Conservation (phyloP, 1,140 invertebrate species). For the Ceratina australensis region DNA sequence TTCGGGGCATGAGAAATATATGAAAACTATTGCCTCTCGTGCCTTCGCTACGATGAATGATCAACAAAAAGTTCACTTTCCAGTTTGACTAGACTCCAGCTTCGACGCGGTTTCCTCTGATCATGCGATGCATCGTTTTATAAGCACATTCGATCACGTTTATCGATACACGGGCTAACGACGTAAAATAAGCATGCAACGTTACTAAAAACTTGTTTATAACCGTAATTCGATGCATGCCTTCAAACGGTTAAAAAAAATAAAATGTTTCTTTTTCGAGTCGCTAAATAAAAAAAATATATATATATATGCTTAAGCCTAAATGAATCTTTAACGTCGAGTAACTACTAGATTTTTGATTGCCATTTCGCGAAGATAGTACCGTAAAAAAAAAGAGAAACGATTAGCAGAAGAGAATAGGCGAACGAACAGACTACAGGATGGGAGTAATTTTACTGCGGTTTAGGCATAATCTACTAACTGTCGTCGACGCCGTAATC, state of each 20-base stretch:
- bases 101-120: not conserved
- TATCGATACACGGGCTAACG: not conserved
- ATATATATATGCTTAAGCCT: slow-evolving; percentile 9
- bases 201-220: not conserved
- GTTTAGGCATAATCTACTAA: not conserved
- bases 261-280: not conserved
- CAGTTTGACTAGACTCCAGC: slow-evolving; percentile 41
- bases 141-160: slow-evolving; percentile 20
- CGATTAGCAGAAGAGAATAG: not conserved
- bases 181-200: slow-evolving; percentile 22
- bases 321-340: slow-evolving; percentile 18
- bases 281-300: too few relatives aligned
- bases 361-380: not conserved
- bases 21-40: slow-evolving; percentile 6
- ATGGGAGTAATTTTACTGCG: not conserved
- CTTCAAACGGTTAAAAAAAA: not conserved
- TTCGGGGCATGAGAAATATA: not conserved
- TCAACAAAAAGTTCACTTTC: slow-evolving; percentile 7
- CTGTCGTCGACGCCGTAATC: not conserved
- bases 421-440: not conserved
- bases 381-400: not conserved
- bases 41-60: not conserved
- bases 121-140: not conserved
- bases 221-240: not conserved
- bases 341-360: slow-evolving; percentile 39